Conservation (phyloP, 2,888 invertebrate species). For the Diogma glabrata region DNA sequence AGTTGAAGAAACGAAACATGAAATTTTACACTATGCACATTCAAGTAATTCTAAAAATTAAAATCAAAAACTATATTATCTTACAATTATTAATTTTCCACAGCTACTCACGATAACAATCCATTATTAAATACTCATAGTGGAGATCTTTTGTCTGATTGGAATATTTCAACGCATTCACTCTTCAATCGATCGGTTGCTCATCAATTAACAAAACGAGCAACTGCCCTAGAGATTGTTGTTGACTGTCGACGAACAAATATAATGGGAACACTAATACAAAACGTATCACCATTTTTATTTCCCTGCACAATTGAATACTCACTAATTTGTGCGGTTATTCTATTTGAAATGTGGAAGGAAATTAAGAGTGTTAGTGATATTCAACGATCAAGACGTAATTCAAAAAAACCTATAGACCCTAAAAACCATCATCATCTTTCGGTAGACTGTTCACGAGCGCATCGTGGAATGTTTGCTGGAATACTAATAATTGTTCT, state of each 20-base stretch:
- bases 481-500: constrained; percentile 60
- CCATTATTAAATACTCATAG: too few relatives aligned
- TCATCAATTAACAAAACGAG: constrained; percentile 15
- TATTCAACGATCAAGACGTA: constrained; percentile 20
- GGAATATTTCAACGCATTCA: too few relatives aligned
- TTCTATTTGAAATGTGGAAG: constrained; percentile 76
- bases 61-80: too few relatives aligned
- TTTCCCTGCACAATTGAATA: constrained; percentile 77
- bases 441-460: constrained; percentile 64
- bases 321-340: constrained; percentile 71
- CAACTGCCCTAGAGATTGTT: constrained; percentile 16
- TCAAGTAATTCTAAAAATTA: not conserved
- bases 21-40: constrained; percentile 40
- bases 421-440: constrained; percentile 40
- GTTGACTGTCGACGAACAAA: constrained; percentile 41
- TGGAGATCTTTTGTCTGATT: too few relatives aligned
- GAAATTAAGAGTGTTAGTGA: constrained; percentile 40
- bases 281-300: constrained; percentile 56
- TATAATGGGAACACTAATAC: constrained; percentile 48
- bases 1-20: constrained; percentile 70
- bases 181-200: too few relatives aligned
- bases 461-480: constrained; percentile 56
- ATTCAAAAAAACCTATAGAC: constrained; percentile 11
- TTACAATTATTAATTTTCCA: too few relatives aligned
- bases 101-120: too few relatives aligned